Base-by-base conservation (phyloP, 2,888 invertebrate genomes). In the Sphaerophoria rueppellii region DNA sequence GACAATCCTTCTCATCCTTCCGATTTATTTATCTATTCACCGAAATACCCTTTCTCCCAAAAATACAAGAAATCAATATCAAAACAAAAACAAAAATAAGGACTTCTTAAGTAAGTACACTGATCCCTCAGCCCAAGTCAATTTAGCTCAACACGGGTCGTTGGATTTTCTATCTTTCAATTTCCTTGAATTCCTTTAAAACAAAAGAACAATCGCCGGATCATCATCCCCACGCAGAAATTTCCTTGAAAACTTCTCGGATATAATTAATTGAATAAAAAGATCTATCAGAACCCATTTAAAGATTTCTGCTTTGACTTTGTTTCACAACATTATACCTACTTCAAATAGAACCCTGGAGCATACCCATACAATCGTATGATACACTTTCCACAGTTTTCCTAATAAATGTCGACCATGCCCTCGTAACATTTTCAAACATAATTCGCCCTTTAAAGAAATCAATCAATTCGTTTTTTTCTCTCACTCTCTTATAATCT, bases 401-500 rank as follows among this genome's bases (percentile, higher is more conserved):
- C 52, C n/a, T 4, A 65, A 65, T 52, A 52, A 52, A 52, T 40
- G 52, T 67, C 40, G 54, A 40, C 40, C 37, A 54, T 67, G 24
- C 32, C 24, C 40, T 24, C 24, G 24, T 67, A 6, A 67, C 52
- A 67, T 11, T 6, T 67, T 37, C 48, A 6, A 40, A 37, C 34
- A 57, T 58, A 78, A 24, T 70, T 70, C 43, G 40, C 43, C 35
- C 11, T 58, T 46, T 63, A n/a, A 24, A 16, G 7, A 11, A 52
- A 80, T 72, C 46, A 70, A 65, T 63, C 65, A 79, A 70, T 83
- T 60, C 6, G 11, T 7, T 6, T 4, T 6, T 16, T 14, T 52
- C 65, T 35, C 35, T 37, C 9, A n/a, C 52, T 24, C 43, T 40
- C 16, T 54, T 35, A 52, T 48, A 63, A 16, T 35, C 54, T 63